Evolutionary conservation across 53 echinoderm and acorn worm genomes (phyloP), one percentile per base, ranked within the genome.

Genomic region (Arbacia lixula): DNA sequence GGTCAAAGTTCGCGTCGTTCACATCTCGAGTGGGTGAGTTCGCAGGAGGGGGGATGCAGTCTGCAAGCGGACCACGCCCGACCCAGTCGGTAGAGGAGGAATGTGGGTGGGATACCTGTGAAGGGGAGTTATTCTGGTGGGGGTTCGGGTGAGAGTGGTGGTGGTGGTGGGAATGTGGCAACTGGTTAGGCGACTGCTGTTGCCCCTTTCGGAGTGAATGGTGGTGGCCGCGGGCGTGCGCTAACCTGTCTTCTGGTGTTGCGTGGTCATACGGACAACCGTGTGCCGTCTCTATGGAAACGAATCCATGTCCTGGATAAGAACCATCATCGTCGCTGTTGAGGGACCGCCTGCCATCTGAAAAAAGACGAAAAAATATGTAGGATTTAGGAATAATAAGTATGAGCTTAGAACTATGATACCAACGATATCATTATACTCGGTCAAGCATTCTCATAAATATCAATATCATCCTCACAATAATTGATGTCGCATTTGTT

Each of bases 1-100:
- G 11, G 28, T 24, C 27, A 32, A 5, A 6, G 29, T 9, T 8
- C 6, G 29, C 64, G 33, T 5, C 64, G 39, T 6, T 34, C 16
- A 57, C 12, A 22, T 63, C 62, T 17, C 62, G 37, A 17, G 82
- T 81, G 27, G 82, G 82, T 8, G 82, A 81, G 19, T 81, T 81
- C 42, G 64, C 62, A 43, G 82, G 82, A 32, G 82, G 82, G 63
- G 82, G 82, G 64, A 62, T 81, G 49, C 82, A 81, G 82, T 81
- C 82, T 56, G 58, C 58, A 12, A 54, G 17, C 8, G 49, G 28
- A 12, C 20, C 41, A 43, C 20, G 27, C 26, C 43, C 64, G 2
- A 29, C 28, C 43, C 32, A 42, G 14, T 20, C 50, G 19, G 26
- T 34, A 12, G 2, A 36, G 3, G 77, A 58, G 36, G 58, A 36